These are phyloP conservation scores for Regulus satrapa DNA, from an alignment of 2,113 vertebrate species.

Conservation along the genomic window DNA sequence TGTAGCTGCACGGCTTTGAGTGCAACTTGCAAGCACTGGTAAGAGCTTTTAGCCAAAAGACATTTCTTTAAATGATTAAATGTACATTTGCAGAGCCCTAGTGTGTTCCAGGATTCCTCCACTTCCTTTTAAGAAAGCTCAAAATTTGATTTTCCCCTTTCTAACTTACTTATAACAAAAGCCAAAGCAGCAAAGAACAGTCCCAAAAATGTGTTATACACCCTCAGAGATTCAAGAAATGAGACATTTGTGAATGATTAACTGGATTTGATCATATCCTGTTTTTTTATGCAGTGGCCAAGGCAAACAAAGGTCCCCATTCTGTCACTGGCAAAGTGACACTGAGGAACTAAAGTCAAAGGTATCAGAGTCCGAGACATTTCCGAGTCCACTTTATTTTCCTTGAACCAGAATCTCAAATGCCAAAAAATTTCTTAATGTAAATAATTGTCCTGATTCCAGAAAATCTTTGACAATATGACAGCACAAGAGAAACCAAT, in stretches of 20 bases:
- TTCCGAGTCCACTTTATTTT: background rate
- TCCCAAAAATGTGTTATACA: conserved; percentile 55
- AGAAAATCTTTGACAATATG: background rate
- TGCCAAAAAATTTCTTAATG: background rate
- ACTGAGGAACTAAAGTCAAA: background rate
- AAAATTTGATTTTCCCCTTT: conserved; percentile 40
- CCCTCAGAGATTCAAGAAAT: conserved; percentile 47
- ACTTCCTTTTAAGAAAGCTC: conserved; percentile 52
- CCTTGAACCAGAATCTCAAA: background rate
- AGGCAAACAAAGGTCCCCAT: conserved; percentile 49
- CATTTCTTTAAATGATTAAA: conserved; percentile 63
- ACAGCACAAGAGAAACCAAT: background rate
- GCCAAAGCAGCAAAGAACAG: conserved; percentile 38
- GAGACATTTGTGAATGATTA: conserved; percentile 65
- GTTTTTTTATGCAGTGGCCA: conserved; percentile 49
- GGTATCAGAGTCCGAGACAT: background rate
- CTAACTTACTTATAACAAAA: conserved; percentile 55
- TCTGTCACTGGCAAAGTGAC: conserved; percentile 32
- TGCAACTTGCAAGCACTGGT: background rate
- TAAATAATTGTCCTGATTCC: background rate
- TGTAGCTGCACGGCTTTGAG: background rate
- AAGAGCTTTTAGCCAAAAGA: conserved; percentile 50
- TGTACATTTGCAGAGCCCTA: conserved; percentile 30
- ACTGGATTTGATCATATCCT: conserved; percentile 55
- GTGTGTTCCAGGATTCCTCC: conserved; percentile 55